Conservation (phyloP, 2,888 invertebrate genomes). For the Chesias legatella region DNA sequence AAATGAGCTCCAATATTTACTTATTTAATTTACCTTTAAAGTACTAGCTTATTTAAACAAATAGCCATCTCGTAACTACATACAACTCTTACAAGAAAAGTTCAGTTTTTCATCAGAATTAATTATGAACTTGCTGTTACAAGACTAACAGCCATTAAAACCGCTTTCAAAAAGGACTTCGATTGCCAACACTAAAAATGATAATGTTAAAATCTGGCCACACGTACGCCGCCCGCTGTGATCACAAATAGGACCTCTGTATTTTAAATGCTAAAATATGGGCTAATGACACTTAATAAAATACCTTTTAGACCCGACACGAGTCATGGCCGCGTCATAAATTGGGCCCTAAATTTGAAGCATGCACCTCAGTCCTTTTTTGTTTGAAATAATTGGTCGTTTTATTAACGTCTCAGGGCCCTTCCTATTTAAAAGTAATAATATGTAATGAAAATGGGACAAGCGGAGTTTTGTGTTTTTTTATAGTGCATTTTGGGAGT, state of each 20-base stretch:
- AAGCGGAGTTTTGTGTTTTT: slow-evolving; percentile 21
- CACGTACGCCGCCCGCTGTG: slow-evolving; percentile 53
- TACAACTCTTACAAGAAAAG: too few relatives aligned
- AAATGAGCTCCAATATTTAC: too few relatives aligned
- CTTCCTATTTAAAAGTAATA: slow-evolving; percentile 30
- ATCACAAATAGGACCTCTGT: slow-evolving; percentile 44
- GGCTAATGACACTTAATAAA: slow-evolving; percentile 71
- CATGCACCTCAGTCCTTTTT: slow-evolving; percentile 34
- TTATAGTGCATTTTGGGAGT: slow-evolving; percentile 14
- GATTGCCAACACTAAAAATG: slow-evolving; percentile 14
- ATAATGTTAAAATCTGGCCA: slow-evolving; percentile 21
- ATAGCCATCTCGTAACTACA: too few relatives aligned
- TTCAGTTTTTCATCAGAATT: too few relatives aligned
- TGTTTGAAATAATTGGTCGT: slow-evolving; percentile 41
- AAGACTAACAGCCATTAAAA: neutral
- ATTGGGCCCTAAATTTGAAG: slow-evolving; percentile 40
- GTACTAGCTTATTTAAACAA: too few relatives aligned
- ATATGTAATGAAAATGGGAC: slow-evolving; percentile 26
- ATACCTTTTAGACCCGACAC: slow-evolving; percentile 52
- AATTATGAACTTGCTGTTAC: too few relatives aligned
- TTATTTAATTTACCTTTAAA: too few relatives aligned
- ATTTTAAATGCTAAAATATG: slow-evolving; percentile 60
- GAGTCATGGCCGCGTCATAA: slow-evolving; percentile 38
- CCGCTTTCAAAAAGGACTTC: neutral
- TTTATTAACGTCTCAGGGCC: slow-evolving; percentile 37